A percentile compares a stretch with the other conserved stretches of the same genome.
Evolutionary conservation across 1,140 invertebrate genomes (phyloP).

Genomic region (Diprion similis): DNA sequence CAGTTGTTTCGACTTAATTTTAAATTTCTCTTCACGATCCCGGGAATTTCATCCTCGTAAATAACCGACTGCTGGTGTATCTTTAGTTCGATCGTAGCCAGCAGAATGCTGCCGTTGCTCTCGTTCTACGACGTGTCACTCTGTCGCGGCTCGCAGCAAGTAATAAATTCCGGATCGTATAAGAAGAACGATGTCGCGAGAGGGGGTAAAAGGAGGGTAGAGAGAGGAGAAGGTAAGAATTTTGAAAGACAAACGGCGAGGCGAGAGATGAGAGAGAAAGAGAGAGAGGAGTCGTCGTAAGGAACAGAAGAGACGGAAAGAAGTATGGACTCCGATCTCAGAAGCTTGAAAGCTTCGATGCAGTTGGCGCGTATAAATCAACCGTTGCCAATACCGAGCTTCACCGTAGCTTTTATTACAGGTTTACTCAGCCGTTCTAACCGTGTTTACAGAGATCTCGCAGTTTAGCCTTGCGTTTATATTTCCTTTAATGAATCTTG

Average conservation of each 20-base stretch:
- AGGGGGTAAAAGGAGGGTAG: neutral
- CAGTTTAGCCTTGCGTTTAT: neutral
- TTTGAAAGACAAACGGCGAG: slow-evolving; percentile 9
- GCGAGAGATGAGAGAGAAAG: neutral
- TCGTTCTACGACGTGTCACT: neutral
- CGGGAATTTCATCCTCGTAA: neutral
- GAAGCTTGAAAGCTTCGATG: slow-evolving; percentile 31
- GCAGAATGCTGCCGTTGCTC: neutral
- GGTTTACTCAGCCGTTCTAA: slow-evolving; percentile 23
- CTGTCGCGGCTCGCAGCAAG: neutral
- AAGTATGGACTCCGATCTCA: slow-evolving; percentile 10
- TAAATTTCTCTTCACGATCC: neutral
- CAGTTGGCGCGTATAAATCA: slow-evolving; percentile 50
- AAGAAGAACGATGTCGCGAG: neutral
- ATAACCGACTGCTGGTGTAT: neutral
- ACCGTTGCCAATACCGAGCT: slow-evolving; percentile 50
- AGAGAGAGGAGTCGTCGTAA: neutral
- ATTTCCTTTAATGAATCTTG: too few relatives aligned
- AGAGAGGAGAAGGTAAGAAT: slow-evolving; percentile 10
- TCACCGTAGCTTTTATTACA: slow-evolving; percentile 53
- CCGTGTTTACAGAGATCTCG: neutral
- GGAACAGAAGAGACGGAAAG: neutral
- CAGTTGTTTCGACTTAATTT: too few relatives aligned
- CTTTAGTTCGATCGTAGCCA: neutral
- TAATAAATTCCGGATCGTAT: slow-evolving; percentile 3